A percentile compares a stretch with the other conserved stretches of the same genome.
These are phyloP conservation scores for Drymodes brunneopygia DNA, from an alignment of 2,113 vertebrate genomes.

Conservation along the genomic window DNA sequence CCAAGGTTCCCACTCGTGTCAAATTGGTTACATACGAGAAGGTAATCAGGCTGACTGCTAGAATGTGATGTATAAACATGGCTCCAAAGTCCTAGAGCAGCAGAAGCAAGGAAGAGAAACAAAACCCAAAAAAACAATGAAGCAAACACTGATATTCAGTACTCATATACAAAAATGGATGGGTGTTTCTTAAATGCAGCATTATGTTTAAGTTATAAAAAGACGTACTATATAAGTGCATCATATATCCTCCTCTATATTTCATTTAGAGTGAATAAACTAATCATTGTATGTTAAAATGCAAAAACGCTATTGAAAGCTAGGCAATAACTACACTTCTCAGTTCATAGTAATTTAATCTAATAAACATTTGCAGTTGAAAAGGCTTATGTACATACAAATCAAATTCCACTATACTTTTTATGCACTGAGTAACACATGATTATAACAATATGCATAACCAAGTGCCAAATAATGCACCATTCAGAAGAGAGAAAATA, in stretches of 20 bases:
- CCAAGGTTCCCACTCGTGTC: conserved; percentile 88
- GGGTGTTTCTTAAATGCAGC: not conserved
- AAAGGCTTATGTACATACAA: not conserved
- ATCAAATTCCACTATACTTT: not conserved
- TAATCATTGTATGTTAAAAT: not conserved
- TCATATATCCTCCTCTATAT: not conserved
- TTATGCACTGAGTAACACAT: not conserved
- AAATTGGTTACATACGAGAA: conserved; percentile 97
- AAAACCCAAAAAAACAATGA: not conserved
- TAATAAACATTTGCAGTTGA: not conserved
- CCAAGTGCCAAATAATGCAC: not conserved
- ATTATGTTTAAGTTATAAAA: not conserved
- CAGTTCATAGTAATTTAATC: not conserved
- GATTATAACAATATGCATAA: not conserved
- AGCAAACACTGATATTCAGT: not conserved
- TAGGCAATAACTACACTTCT: not conserved
- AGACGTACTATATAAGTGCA: not conserved
- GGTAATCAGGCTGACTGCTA: conserved; percentile 83
- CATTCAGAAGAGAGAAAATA: not conserved
- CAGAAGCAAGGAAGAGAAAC: not conserved
- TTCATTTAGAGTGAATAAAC: not conserved
- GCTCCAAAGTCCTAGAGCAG: conserved; percentile 87
- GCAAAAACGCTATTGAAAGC: not conserved
- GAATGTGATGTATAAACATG: conserved; percentile 93
- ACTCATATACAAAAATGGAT: not conserved